Base-by-base conservation (phyloP, 1,140 invertebrate species). In the Pentalonia nigronervosa region DNA sequence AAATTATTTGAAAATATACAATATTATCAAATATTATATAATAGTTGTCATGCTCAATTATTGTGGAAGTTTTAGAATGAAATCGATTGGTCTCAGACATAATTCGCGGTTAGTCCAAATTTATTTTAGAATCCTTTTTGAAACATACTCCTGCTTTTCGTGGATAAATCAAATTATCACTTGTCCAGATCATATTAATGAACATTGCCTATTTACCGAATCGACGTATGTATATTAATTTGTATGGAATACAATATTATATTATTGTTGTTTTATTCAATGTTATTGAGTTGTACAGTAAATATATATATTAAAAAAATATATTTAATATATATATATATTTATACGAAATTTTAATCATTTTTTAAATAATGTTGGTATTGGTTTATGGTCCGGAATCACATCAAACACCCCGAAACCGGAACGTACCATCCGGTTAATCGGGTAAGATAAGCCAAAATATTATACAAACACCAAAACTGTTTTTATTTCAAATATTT, bases 371-470 rank as follows among this genome's bases (percentile, higher is more conserved):
- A 41, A 84, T 84, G 21, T 25, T 4, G 14, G 36, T 11, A 11
- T 41, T 84, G 21, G 34, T 45, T 84, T 84, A 84, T 83, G 21
- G 8, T 84, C 83, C 83, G 83, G 36, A 84, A 84, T 25, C 11
- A 41, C 21, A 84, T 23, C 36, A 11, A 84, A 84, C 21, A 41
- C 34, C 83, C 83, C 83, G 83, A 23, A 84, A 84, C 36, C 83
- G 83, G 83, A 84, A 84, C 23, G 14, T 41, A 84, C 36, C 83
- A 84, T 84, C 83, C 83, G 83, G 83, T 84, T 25, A 84, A 84
- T 84, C 34, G 23, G 23, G 83, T 84, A 41, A 41, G 83, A 41
- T 84, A 84, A 84, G 83, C 83, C 36, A 45, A 84, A 41, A 41
- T 84, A 84, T 41, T 41, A 2, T 41, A 84, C 36, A 41, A 84